A percentile compares a stretch with the other conserved stretches of the same genome.
phyloP scores from a whole-genome alignment of 2,888 invertebrate genomes.

The Agapostemon virescens region DNA sequence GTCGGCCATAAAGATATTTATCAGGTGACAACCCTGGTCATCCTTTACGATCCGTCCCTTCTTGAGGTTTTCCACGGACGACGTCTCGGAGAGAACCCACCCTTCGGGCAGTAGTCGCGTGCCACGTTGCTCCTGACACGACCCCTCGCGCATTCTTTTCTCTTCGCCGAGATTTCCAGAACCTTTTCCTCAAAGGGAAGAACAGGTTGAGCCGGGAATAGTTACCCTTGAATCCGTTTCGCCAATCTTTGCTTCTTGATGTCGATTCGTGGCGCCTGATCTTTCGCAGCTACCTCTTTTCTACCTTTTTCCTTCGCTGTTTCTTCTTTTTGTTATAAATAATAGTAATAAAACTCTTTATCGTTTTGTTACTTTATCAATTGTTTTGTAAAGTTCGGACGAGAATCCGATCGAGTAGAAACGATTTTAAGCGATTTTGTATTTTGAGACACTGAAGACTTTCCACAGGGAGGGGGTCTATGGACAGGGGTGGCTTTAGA shows the following conservation, averaged over 20 bases:
- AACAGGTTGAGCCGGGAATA: conserved; percentile 19
- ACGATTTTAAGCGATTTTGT: background rate
- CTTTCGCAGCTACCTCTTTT: background rate
- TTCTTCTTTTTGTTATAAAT: background rate
- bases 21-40: conserved; percentile 72
- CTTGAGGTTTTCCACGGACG: conserved; percentile 52
- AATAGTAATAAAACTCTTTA: background rate
- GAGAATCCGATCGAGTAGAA: background rate
- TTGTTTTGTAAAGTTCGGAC: background rate
- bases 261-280: background rate
- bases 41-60: conserved; percentile 68
- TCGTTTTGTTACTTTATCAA: background rate
- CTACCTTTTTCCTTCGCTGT: too few species aligned
- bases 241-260: background rate
- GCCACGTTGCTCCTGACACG: conserved; percentile 42
- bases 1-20: conserved; percentile 76
- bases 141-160: conserved; percentile 49
- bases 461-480: too few species aligned
- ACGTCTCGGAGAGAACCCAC: conserved; percentile 40
- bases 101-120: conserved; percentile 60
- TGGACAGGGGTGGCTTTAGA: too few species aligned
- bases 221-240: background rate
- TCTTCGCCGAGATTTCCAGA: conserved; percentile 36
- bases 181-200: conserved; percentile 12
- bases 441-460: background rate